These are phyloP conservation scores for Pontoporia blainvillei DNA, from an alignment of 2,113 vertebrate genomes.

Conservation along the genomic window DNA sequence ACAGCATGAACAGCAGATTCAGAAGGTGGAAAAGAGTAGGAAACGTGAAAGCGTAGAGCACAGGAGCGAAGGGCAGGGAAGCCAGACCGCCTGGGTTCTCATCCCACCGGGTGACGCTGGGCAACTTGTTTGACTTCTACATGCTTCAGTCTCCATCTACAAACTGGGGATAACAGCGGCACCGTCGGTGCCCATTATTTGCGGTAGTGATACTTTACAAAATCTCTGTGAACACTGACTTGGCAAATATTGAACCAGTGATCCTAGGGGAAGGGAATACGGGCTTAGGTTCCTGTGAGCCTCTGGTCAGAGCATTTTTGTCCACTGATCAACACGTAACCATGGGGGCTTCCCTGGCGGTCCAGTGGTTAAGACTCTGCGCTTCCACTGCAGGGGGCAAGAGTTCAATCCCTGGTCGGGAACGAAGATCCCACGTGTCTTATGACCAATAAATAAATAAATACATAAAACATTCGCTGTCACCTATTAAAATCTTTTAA, in stretches of 20 bases:
- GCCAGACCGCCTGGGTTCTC: not conserved
- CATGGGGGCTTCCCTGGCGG: not conserved
- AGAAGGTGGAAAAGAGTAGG: not conserved
- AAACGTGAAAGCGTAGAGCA: fast-evolving
- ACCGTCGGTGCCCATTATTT: not conserved
- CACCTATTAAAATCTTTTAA: not conserved
- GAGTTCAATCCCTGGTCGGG: not conserved
- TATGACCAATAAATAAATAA: not conserved
- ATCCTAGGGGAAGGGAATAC: not conserved
- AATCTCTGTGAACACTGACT: not conserved
- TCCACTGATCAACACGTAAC: not conserved
- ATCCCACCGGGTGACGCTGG: not conserved
- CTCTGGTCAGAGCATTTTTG: not conserved
- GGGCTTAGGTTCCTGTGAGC: not conserved
- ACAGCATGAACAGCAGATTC: not conserved
- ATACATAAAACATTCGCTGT: not conserved
- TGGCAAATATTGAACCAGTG: not conserved
- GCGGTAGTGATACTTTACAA: not conserved
- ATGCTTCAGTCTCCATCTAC: not conserved
- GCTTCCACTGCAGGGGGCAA: not conserved
- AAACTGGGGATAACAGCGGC: not conserved
- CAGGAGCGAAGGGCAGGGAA: not conserved
- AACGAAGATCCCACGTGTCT: not conserved
- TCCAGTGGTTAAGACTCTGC: not conserved
- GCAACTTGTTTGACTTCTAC: not conserved